A percentile compares a stretch with the other conserved stretches of the same genome.
Conservation (phyloP, 2,113 vertebrate genomes). For the Sardina pilchardus region DNA sequence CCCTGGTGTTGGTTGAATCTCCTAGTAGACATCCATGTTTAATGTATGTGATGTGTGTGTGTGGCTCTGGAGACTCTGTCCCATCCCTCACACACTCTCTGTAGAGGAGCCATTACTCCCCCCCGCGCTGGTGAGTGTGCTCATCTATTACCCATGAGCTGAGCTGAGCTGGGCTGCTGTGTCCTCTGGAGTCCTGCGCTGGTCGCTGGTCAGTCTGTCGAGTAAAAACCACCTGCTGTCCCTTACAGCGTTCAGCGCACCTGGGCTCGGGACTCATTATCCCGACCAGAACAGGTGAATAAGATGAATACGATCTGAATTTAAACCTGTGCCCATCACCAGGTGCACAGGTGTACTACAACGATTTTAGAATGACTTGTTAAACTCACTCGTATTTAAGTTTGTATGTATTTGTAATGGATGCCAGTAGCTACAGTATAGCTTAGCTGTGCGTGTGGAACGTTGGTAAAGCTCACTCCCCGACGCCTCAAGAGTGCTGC, state of each 20-base stretch:
- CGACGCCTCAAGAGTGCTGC: too few species aligned
- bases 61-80: too few species aligned
- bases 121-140: neutral
- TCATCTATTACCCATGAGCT: neutral
- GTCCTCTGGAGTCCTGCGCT: neutral
- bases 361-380: too few species aligned
- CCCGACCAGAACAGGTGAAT: neutral
- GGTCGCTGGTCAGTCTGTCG: neutral
- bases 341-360: neutral
- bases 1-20: neutral
- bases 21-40: neutral
- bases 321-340: neutral
- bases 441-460: too few species aligned
- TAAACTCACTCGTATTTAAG: neutral
- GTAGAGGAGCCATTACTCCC: neutral
- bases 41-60: neutral
- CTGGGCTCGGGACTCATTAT: neutral
- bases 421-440: too few species aligned
- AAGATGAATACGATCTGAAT: neutral
- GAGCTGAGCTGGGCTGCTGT: neutral
- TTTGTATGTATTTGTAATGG: too few species aligned
- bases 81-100: too few species aligned
- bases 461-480: too few species aligned
- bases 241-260: neutral
- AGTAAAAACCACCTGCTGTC: neutral